Base-by-base conservation (phyloP, 2,797 vertebrate species). In the Enteromius afrohamiltoni region DNA sequence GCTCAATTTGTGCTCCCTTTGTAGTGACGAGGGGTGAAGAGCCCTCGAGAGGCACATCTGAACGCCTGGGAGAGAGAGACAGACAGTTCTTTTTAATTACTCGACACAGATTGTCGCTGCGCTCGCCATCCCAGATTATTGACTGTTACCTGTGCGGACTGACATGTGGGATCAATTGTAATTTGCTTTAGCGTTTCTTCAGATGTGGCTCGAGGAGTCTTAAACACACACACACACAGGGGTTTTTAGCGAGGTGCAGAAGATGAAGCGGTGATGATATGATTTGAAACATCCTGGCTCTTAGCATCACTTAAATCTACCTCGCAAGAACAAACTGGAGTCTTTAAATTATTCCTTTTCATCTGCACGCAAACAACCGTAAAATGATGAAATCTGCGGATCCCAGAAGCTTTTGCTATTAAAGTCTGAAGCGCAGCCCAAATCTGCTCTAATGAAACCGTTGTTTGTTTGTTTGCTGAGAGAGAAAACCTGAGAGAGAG, bases 81-180 rank as follows among this genome's bases (percentile, higher is more conserved):
- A 84, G 86, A 55, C 40, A 60, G 64, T 86, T 85, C 71, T 78
- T 82, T 82, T 88, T 83, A 90, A 88, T 87, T 88, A 85, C 86
- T 79, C 79, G 34, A 85, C 85, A 82, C 80, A 83, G 85, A 86
- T 84, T 85, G 88, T 83, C 83, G 70, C 87, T 85, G 86, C 78
- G 60, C 69, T 83, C 85, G 76, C 80, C 71, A 80, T 85, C 78
- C 53, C 74, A 84, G 74, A 58, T 79, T 89, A 85, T 84, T 87
- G 85, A 88, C 86, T 85, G 76, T 73, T 84, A 91, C 90, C 89
- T 93, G 90, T 86, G 89, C 82, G 78, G 68, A 86, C 86, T 87
- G 83, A 79, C 87, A 17, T 81, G 80, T 76, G 53, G 3, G 85
- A 87, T 87, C 83, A 69, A 90, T 92, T 86, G 89, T 90, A 91